A percentile compares a stretch with the other conserved stretches of the same genome.
Evolutionary conservation across 2,797 vertebrate species (phyloP).

Genomic region (Melanotaenia nigrans): DNA sequence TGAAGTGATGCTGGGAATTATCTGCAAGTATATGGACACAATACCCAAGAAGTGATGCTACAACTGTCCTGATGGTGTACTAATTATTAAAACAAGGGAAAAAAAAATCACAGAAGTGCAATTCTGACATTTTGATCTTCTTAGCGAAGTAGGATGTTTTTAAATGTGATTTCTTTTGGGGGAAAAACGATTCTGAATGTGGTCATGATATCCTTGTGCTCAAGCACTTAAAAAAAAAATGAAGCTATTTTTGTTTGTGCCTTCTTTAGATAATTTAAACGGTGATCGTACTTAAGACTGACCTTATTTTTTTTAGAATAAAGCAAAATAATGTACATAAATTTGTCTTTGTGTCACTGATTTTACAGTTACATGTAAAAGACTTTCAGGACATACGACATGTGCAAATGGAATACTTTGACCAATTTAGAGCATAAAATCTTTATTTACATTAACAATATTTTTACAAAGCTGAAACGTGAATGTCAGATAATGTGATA

Average conservation of each 20-base stretch:
- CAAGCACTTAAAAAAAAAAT: slow-evolving; percentile 9
- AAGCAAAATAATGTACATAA: slow-evolving; percentile 2
- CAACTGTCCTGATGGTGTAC: not conserved
- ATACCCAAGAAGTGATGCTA: slow-evolving; percentile 76
- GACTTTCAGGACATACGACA: not conserved
- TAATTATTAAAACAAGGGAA: not conserved
- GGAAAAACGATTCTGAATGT: not conserved
- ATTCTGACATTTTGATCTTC: slow-evolving; percentile 20
- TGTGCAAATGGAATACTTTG: not conserved
- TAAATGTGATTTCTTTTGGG: not conserved
- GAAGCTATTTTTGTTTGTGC: not conserved
- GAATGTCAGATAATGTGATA: not conserved
- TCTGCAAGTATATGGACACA: slow-evolving; percentile 89
- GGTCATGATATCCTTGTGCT: not conserved
- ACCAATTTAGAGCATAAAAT: slow-evolving; percentile 49
- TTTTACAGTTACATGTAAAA: not conserved
- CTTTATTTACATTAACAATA: slow-evolving; percentile 76
- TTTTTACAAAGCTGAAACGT: slow-evolving; percentile 57
- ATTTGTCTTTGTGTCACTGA: slow-evolving; percentile 1
- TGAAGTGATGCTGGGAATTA: slow-evolving; percentile 89
- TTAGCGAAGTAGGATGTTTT: not conserved
- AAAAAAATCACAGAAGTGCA: slow-evolving; percentile 61
- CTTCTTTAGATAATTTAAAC: not conserved
- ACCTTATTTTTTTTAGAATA: not conserved
- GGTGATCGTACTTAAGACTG: not conserved